Evolutionary conservation across 2,888 invertebrate species (phyloP).

Genomic region (Pyrochroa serraticornis): DNA sequence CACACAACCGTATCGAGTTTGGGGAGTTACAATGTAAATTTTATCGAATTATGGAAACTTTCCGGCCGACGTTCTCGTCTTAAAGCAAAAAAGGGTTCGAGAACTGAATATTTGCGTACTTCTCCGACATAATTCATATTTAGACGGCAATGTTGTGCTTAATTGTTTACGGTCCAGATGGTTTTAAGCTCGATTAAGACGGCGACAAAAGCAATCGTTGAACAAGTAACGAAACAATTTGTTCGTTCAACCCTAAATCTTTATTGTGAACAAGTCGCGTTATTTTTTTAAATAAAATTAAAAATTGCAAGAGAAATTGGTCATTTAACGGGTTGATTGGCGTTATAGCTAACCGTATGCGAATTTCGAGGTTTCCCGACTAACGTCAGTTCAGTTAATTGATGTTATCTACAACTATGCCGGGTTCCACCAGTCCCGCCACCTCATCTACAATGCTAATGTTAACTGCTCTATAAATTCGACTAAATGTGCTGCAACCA

Average conservation of each 20-base stretch:
- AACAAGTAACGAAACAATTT: conserved; percentile 21
- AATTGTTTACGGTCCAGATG: conserved; percentile 29
- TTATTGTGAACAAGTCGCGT: background rate
- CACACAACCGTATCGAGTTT: no score
- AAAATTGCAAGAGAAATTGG: conserved; percentile 25
- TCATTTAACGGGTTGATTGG: conserved; percentile 19
- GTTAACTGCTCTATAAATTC: conserved; percentile 50
- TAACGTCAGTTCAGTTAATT: conserved; percentile 33
- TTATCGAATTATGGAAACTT: no score
- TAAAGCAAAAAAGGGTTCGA: no score
- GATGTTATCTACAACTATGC: conserved; percentile 41
- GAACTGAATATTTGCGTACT: conserved; percentile 16
- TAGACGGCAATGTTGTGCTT: conserved; percentile 29
- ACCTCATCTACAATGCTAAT: conserved; percentile 52
- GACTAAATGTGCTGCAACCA: conserved; percentile 41
- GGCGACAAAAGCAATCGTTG: conserved; percentile 23
- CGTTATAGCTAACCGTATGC: conserved; percentile 25
- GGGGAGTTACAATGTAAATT: no score
- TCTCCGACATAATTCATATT: conserved; percentile 27
- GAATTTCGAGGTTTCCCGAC: conserved; percentile 29
- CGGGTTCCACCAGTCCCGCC: conserved; percentile 28
- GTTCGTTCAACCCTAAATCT: conserved; percentile 24
- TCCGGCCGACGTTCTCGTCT: no score
- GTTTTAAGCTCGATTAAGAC: conserved; percentile 31
- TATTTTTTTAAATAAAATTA: conserved; percentile 10